phyloP scores from a whole-genome alignment of 92 coral and sea anemone genomes.

The Umimayanthus kanabou region DNA sequence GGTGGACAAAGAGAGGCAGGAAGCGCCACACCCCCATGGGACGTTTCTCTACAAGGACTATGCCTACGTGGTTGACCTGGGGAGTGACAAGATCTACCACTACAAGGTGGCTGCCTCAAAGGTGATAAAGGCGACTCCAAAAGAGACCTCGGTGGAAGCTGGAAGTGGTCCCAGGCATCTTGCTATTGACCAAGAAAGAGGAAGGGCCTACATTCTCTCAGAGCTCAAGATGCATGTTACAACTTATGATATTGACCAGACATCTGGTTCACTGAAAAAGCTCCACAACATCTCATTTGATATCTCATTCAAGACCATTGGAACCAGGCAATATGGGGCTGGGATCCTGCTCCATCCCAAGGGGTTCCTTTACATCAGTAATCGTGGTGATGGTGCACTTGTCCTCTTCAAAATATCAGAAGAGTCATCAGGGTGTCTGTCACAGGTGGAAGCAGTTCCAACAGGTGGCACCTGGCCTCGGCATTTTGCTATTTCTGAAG shows the following conservation, averaged over 20 bases:
- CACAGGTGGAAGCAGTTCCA: neutral
- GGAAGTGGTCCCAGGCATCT: conserved; percentile 41
- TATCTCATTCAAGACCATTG: conserved; percentile 1
- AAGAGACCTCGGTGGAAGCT: conserved; percentile 10
- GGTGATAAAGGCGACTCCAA: neutral
- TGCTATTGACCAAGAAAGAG: conserved; percentile 23
- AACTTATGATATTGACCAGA: conserved; percentile 20
- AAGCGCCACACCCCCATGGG: conserved; percentile 31
- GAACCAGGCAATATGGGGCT: conserved; percentile 21
- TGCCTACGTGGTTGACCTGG: conserved; percentile 32
- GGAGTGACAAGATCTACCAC: conserved; percentile 31
- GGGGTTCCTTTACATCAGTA: conserved; percentile 14
- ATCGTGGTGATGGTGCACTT: conserved; percentile 31
- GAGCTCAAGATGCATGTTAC: conserved; percentile 32
- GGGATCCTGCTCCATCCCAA: conserved; percentile 18
- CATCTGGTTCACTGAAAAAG: neutral
- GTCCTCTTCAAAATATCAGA: conserved; percentile 9
- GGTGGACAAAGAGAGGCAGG: conserved; percentile 28
- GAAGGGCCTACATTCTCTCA: conserved; percentile 26
- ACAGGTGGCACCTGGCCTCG: conserved; percentile 25
- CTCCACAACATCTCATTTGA: conserved; percentile 21
- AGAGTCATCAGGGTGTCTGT: conserved; percentile 3
- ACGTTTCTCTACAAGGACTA: conserved; percentile 17
- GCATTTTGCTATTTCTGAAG: conserved; percentile 20
- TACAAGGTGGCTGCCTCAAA: neutral